Percentiles rank a stretch among this genome's conserved stretches.
phyloP scores from a whole-genome alignment of 1,140 invertebrate genomes.

The Diabrotica virgifera region DNA sequence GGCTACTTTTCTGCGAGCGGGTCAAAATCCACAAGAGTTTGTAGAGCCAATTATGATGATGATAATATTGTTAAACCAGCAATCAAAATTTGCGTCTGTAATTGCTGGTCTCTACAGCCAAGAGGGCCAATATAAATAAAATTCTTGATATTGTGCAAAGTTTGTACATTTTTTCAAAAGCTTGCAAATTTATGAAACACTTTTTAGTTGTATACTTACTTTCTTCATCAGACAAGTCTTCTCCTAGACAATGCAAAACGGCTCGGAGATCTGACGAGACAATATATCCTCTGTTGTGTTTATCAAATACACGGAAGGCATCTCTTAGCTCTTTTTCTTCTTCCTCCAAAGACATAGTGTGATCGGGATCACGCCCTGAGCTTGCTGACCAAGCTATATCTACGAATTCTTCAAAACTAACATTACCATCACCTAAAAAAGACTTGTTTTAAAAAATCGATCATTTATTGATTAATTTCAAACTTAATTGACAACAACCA shows the following conservation, averaged over 20 bases:
- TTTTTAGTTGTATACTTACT: slow-evolving; percentile 66
- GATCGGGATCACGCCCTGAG: slow-evolving; percentile 52
- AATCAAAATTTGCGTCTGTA: no score
- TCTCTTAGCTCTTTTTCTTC: slow-evolving; percentile 84
- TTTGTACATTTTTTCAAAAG: no score
- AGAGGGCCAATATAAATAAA: no score
- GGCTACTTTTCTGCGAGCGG: no score
- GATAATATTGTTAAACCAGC: no score
- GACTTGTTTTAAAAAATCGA: not conserved
- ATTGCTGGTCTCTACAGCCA: no score
- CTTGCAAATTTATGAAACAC: no score
- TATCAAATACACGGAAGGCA: slow-evolving; percentile 85
- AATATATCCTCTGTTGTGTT: slow-evolving; percentile 83
- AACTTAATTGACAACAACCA: not conserved
- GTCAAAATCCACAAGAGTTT: no score
- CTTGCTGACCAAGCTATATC: slow-evolving; percentile 77
- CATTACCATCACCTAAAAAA: slow-evolving; percentile 76
- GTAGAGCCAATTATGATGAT: no score
- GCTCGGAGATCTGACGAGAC: slow-evolving; percentile 80
- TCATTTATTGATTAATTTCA: not conserved
- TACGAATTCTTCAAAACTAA: slow-evolving; percentile 90
- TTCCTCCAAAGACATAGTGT: slow-evolving; percentile 54
- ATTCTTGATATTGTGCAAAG: no score
- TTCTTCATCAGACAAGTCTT: slow-evolving; percentile 82
- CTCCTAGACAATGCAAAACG: slow-evolving; percentile 79